Evolutionary conservation across 1,140 invertebrate genomes (phyloP).

Genomic region (Colletes latitarsis): DNA sequence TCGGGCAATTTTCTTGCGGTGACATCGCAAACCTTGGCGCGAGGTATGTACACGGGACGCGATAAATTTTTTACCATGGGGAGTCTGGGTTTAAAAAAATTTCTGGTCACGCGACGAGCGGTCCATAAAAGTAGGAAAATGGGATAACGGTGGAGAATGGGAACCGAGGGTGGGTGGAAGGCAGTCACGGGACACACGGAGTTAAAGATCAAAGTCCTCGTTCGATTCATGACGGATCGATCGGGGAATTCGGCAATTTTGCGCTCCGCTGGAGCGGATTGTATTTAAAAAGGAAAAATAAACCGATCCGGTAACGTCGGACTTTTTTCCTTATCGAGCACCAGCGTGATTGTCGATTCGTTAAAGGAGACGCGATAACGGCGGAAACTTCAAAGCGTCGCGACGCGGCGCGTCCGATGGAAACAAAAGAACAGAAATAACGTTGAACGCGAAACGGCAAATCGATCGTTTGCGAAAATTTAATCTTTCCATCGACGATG

Average conservation of each 20-base stretch:
- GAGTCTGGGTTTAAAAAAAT: neutral
- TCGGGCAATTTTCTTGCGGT: too few species aligned
- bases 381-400: neutral
- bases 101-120: neutral
- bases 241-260: slow-evolving; percentile 26
- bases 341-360: slow-evolving; percentile 2
- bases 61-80: neutral
- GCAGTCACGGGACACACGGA: neutral
- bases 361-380: neutral
- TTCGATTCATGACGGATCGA: slow-evolving; percentile 17
- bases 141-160: neutral
- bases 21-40: too few species aligned
- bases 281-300: slow-evolving; percentile 16
- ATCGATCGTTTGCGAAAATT: neutral
- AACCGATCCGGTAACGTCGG: neutral
- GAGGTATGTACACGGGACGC: neutral
- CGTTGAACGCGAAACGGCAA: neutral
- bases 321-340: neutral
- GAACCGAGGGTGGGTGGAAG: neutral
- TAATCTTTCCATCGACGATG: neutral
- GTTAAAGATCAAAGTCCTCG: slow-evolving; percentile 6
- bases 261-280: slow-evolving; percentile 10
- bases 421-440: neutral
- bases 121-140: neutral
- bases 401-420: too few species aligned